These are phyloP conservation scores for Atopsyche davidsoni DNA, from an alignment of 1,140 invertebrate species.

Conservation along the genomic window DNA sequence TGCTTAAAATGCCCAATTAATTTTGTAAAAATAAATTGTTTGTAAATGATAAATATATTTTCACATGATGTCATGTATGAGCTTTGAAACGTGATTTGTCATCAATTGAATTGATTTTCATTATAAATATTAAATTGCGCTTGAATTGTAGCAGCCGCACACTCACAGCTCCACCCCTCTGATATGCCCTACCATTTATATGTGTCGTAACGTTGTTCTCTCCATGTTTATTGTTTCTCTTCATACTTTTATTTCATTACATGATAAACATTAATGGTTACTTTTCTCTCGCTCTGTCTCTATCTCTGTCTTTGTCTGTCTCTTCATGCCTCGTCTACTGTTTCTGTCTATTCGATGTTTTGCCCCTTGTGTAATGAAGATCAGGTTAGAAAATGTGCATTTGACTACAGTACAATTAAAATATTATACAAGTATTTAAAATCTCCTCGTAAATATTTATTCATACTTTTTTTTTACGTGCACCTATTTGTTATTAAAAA, in stretches of 20 bases:
- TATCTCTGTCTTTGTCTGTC: constrained; percentile 26
- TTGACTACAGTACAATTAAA: background rate
- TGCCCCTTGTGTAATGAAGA: constrained; percentile 27
- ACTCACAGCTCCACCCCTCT: too few relatives aligned
- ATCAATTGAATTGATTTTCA: too few relatives aligned
- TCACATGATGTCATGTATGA: too few relatives aligned
- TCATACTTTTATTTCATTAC: constrained; percentile 3
- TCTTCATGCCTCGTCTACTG: constrained; percentile 29
- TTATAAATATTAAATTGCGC: too few relatives aligned
- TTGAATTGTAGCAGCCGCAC: too few relatives aligned
- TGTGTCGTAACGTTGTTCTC: constrained; percentile 1
- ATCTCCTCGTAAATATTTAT: background rate
- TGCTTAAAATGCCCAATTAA: too few relatives aligned
- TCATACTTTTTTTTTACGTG: background rate
- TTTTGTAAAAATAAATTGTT: too few relatives aligned
- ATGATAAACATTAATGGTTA: constrained; percentile 7
- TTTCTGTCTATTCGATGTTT: constrained; percentile 30
- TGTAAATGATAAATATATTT: too few relatives aligned
- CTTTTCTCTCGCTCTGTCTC: constrained; percentile 13
- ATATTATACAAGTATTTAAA: background rate
- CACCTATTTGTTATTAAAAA: too few relatives aligned
- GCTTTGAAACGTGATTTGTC: too few relatives aligned
- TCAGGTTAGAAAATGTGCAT: constrained; percentile 15
- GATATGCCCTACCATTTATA: too few relatives aligned
- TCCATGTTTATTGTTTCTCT: background rate